Percentiles rank a stretch among this genome's conserved stretches.
Conservation (phyloP, 2,797 vertebrate genomes). For the Pampus argenteus region DNA sequence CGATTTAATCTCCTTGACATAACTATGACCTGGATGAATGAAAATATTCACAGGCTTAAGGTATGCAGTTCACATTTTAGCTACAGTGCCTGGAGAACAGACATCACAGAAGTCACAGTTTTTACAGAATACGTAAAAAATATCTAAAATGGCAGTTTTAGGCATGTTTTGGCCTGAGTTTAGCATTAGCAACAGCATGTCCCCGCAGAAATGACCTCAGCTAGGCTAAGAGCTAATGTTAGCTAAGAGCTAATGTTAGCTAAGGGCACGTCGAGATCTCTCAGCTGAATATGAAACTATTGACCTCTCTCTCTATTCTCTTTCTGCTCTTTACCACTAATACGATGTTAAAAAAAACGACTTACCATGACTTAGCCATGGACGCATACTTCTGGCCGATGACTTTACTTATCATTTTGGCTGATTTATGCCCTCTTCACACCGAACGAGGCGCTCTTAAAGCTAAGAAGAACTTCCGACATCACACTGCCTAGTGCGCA, state of each 20-base stretch:
- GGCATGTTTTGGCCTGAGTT: background rate
- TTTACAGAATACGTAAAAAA: too few species aligned
- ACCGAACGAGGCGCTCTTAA: background rate
- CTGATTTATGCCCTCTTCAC: background rate
- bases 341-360: background rate
- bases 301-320: fast-evolving
- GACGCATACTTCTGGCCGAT: constrained; percentile 77
- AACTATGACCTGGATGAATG: too few species aligned
- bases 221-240: constrained; percentile 55
- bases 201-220: constrained; percentile 68
- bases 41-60: too few species aligned
- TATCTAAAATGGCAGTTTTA: background rate
- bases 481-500: constrained; percentile 5
- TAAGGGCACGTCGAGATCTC: constrained; percentile 28
- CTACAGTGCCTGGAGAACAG: fast-evolving
- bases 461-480: constrained; percentile 38
- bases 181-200: constrained; percentile 15
- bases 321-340: fast-evolving
- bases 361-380: constrained; percentile 82
- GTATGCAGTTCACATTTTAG: background rate
- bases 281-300: background rate
- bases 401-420: constrained; percentile 79
- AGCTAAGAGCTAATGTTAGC: constrained; percentile 67
- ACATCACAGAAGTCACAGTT: background rate
- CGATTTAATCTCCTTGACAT: too few species aligned